Base-by-base conservation (phyloP, 1,140 invertebrate species). In the Archivesica marissinica region DNA sequence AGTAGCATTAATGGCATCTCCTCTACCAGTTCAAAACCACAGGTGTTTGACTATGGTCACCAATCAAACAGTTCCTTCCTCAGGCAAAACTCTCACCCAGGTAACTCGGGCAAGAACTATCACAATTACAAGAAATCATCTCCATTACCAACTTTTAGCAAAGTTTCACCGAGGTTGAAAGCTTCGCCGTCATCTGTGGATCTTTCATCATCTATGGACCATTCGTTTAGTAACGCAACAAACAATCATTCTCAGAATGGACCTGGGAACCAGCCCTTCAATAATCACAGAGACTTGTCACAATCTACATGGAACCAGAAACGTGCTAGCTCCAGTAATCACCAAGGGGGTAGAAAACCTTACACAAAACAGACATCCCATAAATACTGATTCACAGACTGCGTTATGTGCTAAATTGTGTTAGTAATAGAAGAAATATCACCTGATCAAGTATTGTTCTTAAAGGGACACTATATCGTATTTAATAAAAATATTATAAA, bases 31-130 rank as follows among this genome's bases (percentile, higher is more conserved):
- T 47, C 59, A 0, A 70, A 52, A 41, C 38, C 66, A 13, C 70
- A 74, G 25, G 79, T 81, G 66, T 83, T 75, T 75, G 80, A 83
- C 44, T 83, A 83, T 72, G 80, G 80, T 4, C 80, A 83, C 44
- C 80, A 83, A 41, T 74, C 68, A 13, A 35, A 11, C n/a, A 47
- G 25, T 28, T 56, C 56, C 20, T 83, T 83, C 38, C 68, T 50
- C 25, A 70, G 80, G 52, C 80, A 74, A 33, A 83, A 83, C 35
- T 83, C 80, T 59, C 64, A 74, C 50, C 80, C 68, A 2, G 38
- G 80, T 50, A 54, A 35, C 7, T 38, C 66, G 1, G 13, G 25
- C 56, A 75, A 61, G n/a, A 54, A 61, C 50, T 64, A 50, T 59
- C 70, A 61, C 15, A n/a, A 56, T 28, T 59, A 33, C 80, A 74